Conservation (phyloP, 2,888 invertebrate genomes). For the Lasioglossum calceatum region DNA sequence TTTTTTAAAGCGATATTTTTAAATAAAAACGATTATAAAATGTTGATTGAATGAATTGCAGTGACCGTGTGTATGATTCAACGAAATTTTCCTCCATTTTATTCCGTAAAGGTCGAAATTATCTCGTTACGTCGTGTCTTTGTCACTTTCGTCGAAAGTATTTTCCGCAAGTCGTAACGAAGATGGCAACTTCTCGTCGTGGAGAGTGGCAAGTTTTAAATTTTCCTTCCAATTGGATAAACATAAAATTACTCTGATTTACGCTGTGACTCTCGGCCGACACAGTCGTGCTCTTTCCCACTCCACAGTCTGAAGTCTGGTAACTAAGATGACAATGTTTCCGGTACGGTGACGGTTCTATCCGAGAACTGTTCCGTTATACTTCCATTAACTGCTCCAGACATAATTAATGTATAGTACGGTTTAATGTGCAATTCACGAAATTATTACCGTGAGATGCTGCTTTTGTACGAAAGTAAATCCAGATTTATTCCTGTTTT, state of each 20-base stretch:
- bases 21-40: too few relatives aligned
- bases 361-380: slow-evolving; percentile 59
- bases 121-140: slow-evolving; percentile 27
- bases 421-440: not conserved
- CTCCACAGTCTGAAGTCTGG: slow-evolving; percentile 56
- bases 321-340: slow-evolving; percentile 72
- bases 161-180: slow-evolving; percentile 52
- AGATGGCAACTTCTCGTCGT: slow-evolving; percentile 51
- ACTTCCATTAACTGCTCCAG: slow-evolving; percentile 40
- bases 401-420: slow-evolving; percentile 33
- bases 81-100: not conserved
- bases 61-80: not conserved
- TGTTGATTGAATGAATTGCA: not conserved
- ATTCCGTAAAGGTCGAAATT: slow-evolving; percentile 10
- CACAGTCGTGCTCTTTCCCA: slow-evolving; percentile 63
- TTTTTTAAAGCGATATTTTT: too few relatives aligned
- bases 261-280: slow-evolving; percentile 65
- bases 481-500: not conserved
- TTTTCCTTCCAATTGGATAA: slow-evolving; percentile 71
- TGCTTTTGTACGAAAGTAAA: not conserved
- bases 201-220: slow-evolving; percentile 74
- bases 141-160: slow-evolving; percentile 47
- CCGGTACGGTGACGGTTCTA: slow-evolving; percentile 58
- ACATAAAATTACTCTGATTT: slow-evolving; percentile 72
- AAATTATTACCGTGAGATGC: slow-evolving; percentile 1